Evolutionary conservation across 1,140 invertebrate species (phyloP).

Genomic region (Chrysopa pallens): DNA sequence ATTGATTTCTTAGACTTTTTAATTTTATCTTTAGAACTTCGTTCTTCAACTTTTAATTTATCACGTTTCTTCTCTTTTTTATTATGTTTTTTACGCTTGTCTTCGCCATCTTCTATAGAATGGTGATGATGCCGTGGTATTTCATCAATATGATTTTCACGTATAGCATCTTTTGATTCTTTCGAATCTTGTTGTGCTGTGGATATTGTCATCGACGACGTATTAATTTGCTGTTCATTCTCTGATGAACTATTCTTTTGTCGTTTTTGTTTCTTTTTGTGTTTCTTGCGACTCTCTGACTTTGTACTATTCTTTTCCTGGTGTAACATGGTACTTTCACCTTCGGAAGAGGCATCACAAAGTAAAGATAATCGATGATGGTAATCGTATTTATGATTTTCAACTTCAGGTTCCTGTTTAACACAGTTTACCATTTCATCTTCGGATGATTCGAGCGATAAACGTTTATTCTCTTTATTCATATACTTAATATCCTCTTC

Average conservation of each 20-base stretch:
- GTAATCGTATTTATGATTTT: background rate
- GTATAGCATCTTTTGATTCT: slow-evolving; percentile 8
- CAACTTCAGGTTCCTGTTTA: too few relatives aligned
- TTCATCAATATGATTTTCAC: slow-evolving; percentile 18
- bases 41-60: slow-evolving; percentile 42
- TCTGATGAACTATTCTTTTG: slow-evolving; percentile 43
- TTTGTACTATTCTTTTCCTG: slow-evolving; percentile 13
- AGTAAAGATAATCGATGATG: slow-evolving; percentile 4
- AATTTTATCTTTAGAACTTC: slow-evolving; percentile 36
- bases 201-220: background rate
- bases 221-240: slow-evolving; percentile 28
- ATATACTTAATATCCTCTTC: too few relatives aligned
- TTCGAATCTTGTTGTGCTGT: slow-evolving; percentile 1
- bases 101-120: slow-evolving; percentile 17
- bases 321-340: slow-evolving; percentile 22
- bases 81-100: slow-evolving; percentile 40
- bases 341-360: slow-evolving; percentile 34
- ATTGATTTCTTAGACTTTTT: slow-evolving; percentile 35
- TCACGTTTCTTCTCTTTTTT: slow-evolving; percentile 57
- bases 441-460: too few relatives aligned
- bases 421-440: too few relatives aligned
- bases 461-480: too few relatives aligned
- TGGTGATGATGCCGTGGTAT: slow-evolving; percentile 9
- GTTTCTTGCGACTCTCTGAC: slow-evolving; percentile 46
- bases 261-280: slow-evolving; percentile 68